phyloP scores from a whole-genome alignment of 1,140 invertebrate genomes.

The Orius insidiosus region DNA sequence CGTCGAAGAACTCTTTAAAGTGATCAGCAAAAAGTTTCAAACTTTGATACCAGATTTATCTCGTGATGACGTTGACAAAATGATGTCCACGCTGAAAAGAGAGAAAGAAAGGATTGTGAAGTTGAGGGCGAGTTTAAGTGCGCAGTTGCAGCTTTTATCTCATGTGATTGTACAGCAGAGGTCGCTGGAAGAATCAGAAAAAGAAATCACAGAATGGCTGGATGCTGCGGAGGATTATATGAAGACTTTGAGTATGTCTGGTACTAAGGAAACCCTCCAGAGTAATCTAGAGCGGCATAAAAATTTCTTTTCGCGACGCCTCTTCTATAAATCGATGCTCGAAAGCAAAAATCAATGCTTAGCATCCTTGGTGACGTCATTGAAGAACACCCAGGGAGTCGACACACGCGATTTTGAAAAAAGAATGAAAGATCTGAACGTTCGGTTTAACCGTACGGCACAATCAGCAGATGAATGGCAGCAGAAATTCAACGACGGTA shows the following conservation, averaged over 20 bases:
- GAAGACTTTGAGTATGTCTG: slow-evolving; percentile 37
- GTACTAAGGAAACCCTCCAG: slow-evolving; percentile 54
- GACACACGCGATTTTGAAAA: slow-evolving; percentile 33
- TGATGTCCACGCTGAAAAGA: slow-evolving; percentile 76
- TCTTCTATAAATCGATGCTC: slow-evolving; percentile 83
- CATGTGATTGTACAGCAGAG: slow-evolving; percentile 79
- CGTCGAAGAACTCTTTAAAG: slow-evolving; percentile 78
- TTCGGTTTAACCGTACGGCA: slow-evolving; percentile 58
- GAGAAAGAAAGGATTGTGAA: slow-evolving; percentile 73
- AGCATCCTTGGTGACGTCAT: slow-evolving; percentile 63
- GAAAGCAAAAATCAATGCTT: slow-evolving; percentile 92
- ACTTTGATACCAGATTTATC: slow-evolving; percentile 74
- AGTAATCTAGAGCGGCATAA: slow-evolving; percentile 66
- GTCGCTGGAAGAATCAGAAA: slow-evolving; percentile 69
- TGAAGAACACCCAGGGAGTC: slow-evolving; percentile 49
- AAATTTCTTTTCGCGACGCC: slow-evolving; percentile 66
- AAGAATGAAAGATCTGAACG: slow-evolving; percentile 58
- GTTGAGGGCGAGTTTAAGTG: slow-evolving; percentile 60
- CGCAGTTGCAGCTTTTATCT: slow-evolving; percentile 59
- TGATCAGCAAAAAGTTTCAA: slow-evolving; percentile 77
- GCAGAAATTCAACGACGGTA: slow-evolving; percentile 52
- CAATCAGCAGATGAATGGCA: slow-evolving; percentile 60
- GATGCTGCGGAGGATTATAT: slow-evolving; percentile 63
- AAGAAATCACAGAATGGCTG: slow-evolving; percentile 70
- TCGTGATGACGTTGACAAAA: slow-evolving; percentile 72